A percentile compares a stretch with the other conserved stretches of the same genome.
Conservation (phyloP, 1,140 invertebrate species). For the Calephelis nemesis region DNA sequence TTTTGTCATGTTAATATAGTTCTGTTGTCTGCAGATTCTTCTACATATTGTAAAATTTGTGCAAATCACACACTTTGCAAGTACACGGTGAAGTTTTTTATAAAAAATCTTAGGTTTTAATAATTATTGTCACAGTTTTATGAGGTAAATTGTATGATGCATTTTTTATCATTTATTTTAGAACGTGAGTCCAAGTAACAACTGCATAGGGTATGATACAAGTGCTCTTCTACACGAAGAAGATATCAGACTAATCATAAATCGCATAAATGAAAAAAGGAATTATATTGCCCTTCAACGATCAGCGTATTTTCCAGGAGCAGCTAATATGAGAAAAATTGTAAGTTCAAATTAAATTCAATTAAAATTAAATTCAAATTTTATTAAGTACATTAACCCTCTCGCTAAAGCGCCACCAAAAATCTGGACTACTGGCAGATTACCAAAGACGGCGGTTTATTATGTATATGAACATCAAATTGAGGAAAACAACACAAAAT, state of each 20-base stretch:
- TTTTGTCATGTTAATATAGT: slow-evolving; percentile 5
- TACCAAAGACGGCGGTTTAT: too few relatives aligned
- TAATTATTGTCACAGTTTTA: background rate
- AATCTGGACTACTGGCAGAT: too few relatives aligned
- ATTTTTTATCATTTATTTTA: slow-evolving; percentile 30
- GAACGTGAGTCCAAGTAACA: slow-evolving; percentile 42
- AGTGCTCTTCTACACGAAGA: slow-evolving; percentile 37
- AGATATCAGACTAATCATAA: slow-evolving; percentile 46
- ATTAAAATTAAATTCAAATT: too few relatives aligned
- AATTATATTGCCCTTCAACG: slow-evolving; percentile 58
- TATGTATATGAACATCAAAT: too few relatives aligned
- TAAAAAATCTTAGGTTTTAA: background rate
- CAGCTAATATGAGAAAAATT: slow-evolving; percentile 67
- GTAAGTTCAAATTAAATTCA: too few relatives aligned
- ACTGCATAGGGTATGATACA: slow-evolving; percentile 50
- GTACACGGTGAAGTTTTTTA: slow-evolving; percentile 40
- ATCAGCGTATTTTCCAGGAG: slow-evolving; percentile 45
- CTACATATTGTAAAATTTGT: slow-evolving; percentile 58
- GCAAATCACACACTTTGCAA: slow-evolving; percentile 52
- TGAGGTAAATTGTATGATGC: slow-evolving; percentile 10
- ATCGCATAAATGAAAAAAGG: slow-evolving; percentile 57
- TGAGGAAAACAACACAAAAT: too few relatives aligned
- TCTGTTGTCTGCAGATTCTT: background rate
- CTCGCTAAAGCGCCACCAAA: too few relatives aligned
- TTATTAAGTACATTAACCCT: background rate